Evolutionary conservation across 2,888 invertebrate species (phyloP).

Genomic region (Dasypolia templi): DNA sequence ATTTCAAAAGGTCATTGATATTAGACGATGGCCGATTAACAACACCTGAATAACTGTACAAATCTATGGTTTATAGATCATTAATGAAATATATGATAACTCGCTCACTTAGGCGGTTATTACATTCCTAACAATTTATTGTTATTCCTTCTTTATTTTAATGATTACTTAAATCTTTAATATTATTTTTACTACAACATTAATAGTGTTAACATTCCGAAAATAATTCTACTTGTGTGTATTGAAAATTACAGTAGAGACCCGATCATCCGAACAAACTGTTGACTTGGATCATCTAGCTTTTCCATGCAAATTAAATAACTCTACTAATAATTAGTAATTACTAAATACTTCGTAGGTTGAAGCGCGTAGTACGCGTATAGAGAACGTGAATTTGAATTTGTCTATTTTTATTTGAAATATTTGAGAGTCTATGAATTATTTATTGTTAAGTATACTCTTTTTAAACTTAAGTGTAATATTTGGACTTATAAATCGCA

Average conservation of each 20-base stretch:
- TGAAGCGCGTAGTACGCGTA: background rate
- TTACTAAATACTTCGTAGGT: constrained; percentile 1
- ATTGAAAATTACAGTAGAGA: constrained; percentile 44
- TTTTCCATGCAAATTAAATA: background rate
- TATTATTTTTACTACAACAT: constrained; percentile 47
- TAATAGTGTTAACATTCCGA: constrained; percentile 52
- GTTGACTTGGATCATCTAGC: background rate
- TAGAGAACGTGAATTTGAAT: background rate
- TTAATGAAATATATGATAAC: constrained; percentile 40
- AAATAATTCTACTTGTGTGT: constrained; percentile 32
- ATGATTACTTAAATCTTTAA: constrained; percentile 46
- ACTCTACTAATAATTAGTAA: constrained; percentile 3
- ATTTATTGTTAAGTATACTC: background rate
- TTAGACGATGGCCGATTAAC: constrained; percentile 2
- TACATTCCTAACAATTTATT: constrained; percentile 61
- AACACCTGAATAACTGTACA: constrained; percentile 21
- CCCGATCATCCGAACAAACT: constrained; percentile 34
- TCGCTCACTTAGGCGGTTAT: constrained; percentile 59
- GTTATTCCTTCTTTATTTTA: constrained; percentile 48
- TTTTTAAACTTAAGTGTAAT: constrained; percentile 40
- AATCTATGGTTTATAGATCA: constrained; percentile 32
- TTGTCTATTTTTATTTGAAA: background rate
- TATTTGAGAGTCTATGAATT: background rate
- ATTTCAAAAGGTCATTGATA: constrained; percentile 32
- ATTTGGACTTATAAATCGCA: constrained; percentile 38